These are phyloP conservation scores for Indicator maculatus DNA, from an alignment of 2,113 vertebrate species.

Conservation along the genomic window DNA sequence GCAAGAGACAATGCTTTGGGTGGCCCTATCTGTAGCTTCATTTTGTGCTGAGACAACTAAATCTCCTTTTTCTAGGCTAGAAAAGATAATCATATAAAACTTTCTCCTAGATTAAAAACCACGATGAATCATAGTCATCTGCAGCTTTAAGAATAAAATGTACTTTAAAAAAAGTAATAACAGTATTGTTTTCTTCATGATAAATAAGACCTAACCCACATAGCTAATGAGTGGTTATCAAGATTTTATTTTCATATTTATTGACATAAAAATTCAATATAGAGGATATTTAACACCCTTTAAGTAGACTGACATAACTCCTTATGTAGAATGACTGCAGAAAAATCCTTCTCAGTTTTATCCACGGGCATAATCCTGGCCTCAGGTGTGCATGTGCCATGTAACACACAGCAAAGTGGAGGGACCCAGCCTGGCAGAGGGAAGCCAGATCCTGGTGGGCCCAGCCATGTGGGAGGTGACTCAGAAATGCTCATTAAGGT, in stretches of 20 bases:
- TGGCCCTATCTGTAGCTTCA: neutral
- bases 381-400: neutral
- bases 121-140: neutral
- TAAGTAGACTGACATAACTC: neutral
- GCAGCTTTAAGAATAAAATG: neutral
- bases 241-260: neutral
- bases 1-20: neutral
- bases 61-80: neutral
- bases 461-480: neutral
- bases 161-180: neutral
- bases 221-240: neutral
- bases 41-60: neutral
- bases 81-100: slow-evolving; percentile 20
- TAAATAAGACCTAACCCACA: neutral
- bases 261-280: neutral
- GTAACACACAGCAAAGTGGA: accelerated
- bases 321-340: neutral
- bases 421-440: neutral
- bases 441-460: accelerated
- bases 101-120: neutral
- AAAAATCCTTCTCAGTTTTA: neutral
- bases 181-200: neutral
- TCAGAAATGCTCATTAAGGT: neutral
- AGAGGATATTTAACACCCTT: neutral
- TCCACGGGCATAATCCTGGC: neutral